Percentiles rank a stretch among this genome's conserved stretches.
These are phyloP conservation scores for Solenopsis invicta DNA, from an alignment of 1,140 invertebrate species.

Conservation along the genomic window DNA sequence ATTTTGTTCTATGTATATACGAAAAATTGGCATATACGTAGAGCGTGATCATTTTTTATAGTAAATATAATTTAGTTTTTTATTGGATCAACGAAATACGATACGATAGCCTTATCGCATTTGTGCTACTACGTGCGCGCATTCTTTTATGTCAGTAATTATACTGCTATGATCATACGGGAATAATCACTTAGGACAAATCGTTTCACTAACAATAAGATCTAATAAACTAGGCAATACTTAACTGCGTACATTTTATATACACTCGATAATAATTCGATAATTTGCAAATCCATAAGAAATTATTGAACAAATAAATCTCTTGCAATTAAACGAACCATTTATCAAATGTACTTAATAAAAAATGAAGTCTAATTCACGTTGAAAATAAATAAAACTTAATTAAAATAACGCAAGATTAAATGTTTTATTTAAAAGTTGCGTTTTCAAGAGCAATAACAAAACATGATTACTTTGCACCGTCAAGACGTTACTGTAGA, in stretches of 20 bases:
- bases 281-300: not conserved
- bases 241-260: not conserved
- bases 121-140: not conserved
- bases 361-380: not conserved
- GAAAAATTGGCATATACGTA: not conserved
- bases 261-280: not conserved
- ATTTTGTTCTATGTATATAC: not conserved
- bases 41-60: not conserved
- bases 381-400: not conserved
- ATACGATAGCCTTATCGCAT: not conserved
- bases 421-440: not conserved
- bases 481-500: not conserved
- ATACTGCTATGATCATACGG: too few relatives aligned
- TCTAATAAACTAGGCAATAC: not conserved
- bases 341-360: not conserved
- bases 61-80: not conserved
- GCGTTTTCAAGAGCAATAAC: not conserved
- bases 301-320: not conserved
- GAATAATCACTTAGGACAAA: slow-evolving; percentile 16
- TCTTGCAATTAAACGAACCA: not conserved
- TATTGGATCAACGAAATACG: not conserved
- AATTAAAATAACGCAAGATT: not conserved
- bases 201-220: not conserved
- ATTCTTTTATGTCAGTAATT: not conserved
- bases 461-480: not conserved